Base-by-base conservation (phyloP, 2,888 invertebrate genomes). In the Xestia ashworthii region DNA sequence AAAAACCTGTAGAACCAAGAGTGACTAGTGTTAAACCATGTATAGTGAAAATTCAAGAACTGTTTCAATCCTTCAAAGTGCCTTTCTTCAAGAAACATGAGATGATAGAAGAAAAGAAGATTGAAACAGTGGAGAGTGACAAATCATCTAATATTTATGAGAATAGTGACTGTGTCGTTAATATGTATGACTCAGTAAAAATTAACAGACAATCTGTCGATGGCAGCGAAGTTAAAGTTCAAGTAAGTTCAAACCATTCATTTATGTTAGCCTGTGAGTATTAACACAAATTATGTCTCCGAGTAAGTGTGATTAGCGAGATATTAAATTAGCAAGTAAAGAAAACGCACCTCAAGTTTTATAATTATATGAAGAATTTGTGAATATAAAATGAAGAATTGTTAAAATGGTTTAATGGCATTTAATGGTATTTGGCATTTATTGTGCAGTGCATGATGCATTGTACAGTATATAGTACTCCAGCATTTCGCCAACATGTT, bases 151-250 rank as follows among this genome's bases (percentile, higher is more conserved):
- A 80, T 82, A 86, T 95, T 65, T 95, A 96, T 89, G 96, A 95
- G 71, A 95, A 95, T 70, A 92, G 88, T 80, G 96, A 95, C 5
- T 88, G 90, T 71, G 85, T 90, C 46, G 89, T 88, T 19, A 93
- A 94, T 71, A 95, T 96, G 95, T 96, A 96, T 80, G 96, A 96
- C 84, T 96, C 96, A 0, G 93, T 96, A 32, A 93, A 93, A 55
- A 92, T 94, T 6, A 80, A 72, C 25, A 83, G 76, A 32, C 82
- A 82, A 70, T 73, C 73, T 70, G 66, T 62, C 41, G 85, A 82
- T 76, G 78, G 55, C 11, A 74, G 44, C 38, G 80, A 80, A 67
- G 65, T 44, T 8, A 78, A 78, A 66, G 77, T 68, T 68, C 72
- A 85, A 71, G 86, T 86, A 73, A 84, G 77, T 80, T 41, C 22